phyloP scores from a whole-genome alignment of 2,888 invertebrate species.

The Hemistola chrysoprasaria region DNA sequence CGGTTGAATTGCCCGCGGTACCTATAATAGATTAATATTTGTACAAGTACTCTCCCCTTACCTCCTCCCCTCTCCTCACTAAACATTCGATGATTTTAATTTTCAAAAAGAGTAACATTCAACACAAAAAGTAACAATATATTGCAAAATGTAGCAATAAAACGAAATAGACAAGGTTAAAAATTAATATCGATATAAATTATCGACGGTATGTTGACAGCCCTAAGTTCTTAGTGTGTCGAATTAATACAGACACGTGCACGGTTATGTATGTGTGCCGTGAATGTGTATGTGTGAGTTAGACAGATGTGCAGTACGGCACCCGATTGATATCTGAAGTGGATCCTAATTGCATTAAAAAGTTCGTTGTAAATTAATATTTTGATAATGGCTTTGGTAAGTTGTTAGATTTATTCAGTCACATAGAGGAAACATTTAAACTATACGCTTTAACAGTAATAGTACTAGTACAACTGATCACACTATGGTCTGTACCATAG shows the following conservation, averaged over 20 bases:
- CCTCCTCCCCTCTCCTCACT: no score
- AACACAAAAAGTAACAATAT: no score
- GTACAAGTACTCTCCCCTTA: no score
- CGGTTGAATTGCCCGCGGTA: no score
- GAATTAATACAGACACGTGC: conserved; percentile 14
- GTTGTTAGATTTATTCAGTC: conserved; percentile 2
- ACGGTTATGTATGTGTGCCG: conserved; percentile 8
- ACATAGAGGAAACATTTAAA: background rate
- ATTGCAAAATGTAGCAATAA: no score
- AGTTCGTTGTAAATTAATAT: conserved; percentile 9
- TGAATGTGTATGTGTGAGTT: conserved; percentile 11
- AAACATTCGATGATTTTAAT: no score
- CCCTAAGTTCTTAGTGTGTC: conserved; percentile 15
- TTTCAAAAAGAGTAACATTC: no score
- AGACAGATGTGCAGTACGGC: conserved; percentile 46
- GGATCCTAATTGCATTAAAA: conserved; percentile 44
- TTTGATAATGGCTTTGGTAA: background rate
- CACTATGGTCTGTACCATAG: no score
- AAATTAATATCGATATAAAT: background rate
- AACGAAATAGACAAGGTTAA: no score
- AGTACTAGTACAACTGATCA: no score
- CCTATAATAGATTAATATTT: no score
- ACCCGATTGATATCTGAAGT: conserved; percentile 37
- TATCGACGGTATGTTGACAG: conserved; percentile 4
- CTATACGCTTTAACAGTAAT: no score